These are phyloP conservation scores for Empidonax alnorum DNA, from an alignment of 2,113 vertebrate species.

Conservation along the genomic window DNA sequence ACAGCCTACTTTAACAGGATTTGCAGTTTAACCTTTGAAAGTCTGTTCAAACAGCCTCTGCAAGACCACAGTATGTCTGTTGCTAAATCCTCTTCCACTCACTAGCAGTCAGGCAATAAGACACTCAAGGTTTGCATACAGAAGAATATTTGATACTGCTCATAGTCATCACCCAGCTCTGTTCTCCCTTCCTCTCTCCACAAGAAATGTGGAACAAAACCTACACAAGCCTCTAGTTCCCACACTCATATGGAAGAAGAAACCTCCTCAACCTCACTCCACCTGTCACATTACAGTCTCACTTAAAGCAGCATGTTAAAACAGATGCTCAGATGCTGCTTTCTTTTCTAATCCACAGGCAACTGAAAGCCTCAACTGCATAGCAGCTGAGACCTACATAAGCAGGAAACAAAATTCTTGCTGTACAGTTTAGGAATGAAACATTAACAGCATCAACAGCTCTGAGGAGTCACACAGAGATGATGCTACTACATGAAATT, in stretches of 20 bases:
- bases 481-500: not conserved
- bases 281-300: not conserved
- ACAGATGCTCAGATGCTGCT: not conserved
- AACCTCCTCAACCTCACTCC: not conserved
- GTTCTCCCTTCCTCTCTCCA: not conserved
- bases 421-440: not conserved
- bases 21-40: not conserved
- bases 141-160: not conserved
- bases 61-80: not conserved
- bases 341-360: not conserved
- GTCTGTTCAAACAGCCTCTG: not conserved
- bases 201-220: not conserved
- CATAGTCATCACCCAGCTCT: not conserved
- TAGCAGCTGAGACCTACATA: not conserved
- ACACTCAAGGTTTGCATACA: not conserved
- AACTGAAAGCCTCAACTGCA: not conserved
- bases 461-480: not conserved
- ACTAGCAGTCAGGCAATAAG: not conserved
- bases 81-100: not conserved
- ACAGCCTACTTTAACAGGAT: not conserved
- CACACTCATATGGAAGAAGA: not conserved
- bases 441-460: not conserved
- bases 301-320: not conserved
- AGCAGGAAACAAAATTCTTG: not conserved
- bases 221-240: not conserved